Percentiles rank a stretch among this genome's conserved stretches.
Evolutionary conservation across 2,888 invertebrate species (phyloP).

Genomic region (Unio pictorum): DNA sequence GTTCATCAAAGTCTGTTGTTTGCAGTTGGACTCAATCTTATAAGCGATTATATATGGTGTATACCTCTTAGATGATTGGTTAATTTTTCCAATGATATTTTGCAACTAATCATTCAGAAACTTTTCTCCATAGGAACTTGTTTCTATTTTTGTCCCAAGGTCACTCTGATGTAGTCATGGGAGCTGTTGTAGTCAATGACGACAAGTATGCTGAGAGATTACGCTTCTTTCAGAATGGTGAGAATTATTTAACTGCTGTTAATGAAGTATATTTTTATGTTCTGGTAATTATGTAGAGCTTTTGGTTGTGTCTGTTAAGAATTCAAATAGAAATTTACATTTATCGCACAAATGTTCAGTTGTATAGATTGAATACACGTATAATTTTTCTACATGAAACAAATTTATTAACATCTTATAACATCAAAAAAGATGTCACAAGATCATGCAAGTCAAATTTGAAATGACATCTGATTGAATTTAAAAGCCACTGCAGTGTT

Average conservation of each 20-base stretch:
- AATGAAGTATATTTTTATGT: neutral
- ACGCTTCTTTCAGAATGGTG: constrained; percentile 90
- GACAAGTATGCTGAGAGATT: constrained; percentile 82
- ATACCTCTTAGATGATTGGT: too few species aligned
- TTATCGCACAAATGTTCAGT: neutral
- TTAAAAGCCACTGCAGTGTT: too few species aligned
- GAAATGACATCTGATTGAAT: too few species aligned
- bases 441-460: neutral
- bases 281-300: neutral
- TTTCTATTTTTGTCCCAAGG: constrained; percentile 71
- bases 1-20: too few species aligned
- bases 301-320: neutral
- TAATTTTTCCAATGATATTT: too few species aligned
- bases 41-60: too few species aligned
- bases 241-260: constrained; percentile 34
- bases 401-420: neutral
- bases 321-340: neutral
- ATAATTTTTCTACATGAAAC: neutral
- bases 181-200: constrained; percentile 84
- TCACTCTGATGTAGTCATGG: constrained; percentile 98
- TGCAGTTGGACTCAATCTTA: too few species aligned
- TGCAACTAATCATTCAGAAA: too few species aligned
- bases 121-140: neutral
- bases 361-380: neutral
- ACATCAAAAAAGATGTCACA: neutral